These are phyloP conservation scores for Buteo buteo DNA, from an alignment of 2,113 vertebrate genomes.

Conservation along the genomic window DNA sequence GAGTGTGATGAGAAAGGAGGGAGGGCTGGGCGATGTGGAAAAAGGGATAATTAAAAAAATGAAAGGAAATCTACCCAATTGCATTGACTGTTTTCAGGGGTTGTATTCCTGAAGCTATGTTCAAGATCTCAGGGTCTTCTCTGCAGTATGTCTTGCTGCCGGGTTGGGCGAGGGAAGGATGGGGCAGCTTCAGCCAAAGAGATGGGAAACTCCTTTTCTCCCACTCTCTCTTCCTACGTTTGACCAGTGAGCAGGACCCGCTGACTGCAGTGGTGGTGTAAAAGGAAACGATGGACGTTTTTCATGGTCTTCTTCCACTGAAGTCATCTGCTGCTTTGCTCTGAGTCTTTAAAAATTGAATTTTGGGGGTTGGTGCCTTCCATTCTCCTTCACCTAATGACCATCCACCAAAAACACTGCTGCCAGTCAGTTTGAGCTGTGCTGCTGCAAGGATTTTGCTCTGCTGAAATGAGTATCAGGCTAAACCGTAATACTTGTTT, in stretches of 20 bases:
- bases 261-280: background rate
- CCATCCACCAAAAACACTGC: background rate
- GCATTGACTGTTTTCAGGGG: background rate
- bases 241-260: accelerated
- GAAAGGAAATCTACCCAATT: background rate
- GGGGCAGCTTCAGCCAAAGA: background rate
- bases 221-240: background rate
- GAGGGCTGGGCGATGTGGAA: background rate
- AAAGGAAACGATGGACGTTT: background rate
- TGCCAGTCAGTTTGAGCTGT: background rate
- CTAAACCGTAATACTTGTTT: background rate
- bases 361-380: background rate
- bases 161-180: background rate
- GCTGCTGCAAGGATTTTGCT: background rate
- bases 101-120: background rate
- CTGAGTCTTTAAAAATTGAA: background rate
- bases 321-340: background rate
- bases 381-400: background rate
- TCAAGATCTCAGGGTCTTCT: background rate
- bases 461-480: accelerated
- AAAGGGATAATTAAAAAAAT: background rate
- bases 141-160: background rate
- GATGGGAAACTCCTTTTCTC: background rate
- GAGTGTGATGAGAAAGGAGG: constrained; percentile 36
- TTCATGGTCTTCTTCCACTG: background rate